These are phyloP conservation scores for Vanessa atalanta DNA, from an alignment of 1,140 invertebrate species.

Conservation along the genomic window DNA sequence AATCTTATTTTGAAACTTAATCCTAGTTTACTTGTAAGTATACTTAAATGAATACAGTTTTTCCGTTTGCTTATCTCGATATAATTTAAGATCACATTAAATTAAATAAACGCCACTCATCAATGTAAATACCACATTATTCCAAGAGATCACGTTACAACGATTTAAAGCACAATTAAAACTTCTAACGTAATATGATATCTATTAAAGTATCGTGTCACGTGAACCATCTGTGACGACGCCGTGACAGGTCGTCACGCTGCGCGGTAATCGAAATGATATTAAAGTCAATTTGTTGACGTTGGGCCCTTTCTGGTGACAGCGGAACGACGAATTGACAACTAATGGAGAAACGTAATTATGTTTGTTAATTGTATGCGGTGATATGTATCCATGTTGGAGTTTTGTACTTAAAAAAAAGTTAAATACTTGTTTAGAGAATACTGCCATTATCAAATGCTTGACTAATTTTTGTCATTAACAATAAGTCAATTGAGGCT, in stretches of 20 bases:
- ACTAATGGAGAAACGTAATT: not conserved
- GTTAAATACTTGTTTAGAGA: too few relatives aligned
- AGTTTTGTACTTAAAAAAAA: too few relatives aligned
- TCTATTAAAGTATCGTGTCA: constrained; percentile 23
- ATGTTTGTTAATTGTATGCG: not conserved
- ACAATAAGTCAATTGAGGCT: too few relatives aligned
- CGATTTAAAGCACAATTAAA: constrained; percentile 30
- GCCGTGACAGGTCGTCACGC: constrained; percentile 12
- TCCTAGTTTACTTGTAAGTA: too few relatives aligned
- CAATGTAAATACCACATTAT: constrained; percentile 9
- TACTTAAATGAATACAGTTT: too few relatives aligned
- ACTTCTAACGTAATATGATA: constrained; percentile 22
- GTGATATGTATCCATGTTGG: not conserved
- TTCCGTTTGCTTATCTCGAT: not conserved
- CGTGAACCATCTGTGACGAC: constrained; percentile 19
- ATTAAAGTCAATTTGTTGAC: constrained; percentile 22
- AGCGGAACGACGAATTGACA: not conserved
- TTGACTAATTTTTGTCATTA: too few relatives aligned
- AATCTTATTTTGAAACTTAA: too few relatives aligned
- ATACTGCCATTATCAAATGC: too few relatives aligned
- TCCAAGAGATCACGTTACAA: constrained; percentile 16
- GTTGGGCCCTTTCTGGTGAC: constrained; percentile 13
- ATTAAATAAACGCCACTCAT: not conserved
- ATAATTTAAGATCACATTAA: not conserved
- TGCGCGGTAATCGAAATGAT: constrained; percentile 16